Base-by-base conservation (phyloP, 2,797 vertebrate species). In the Myotis daubentonii region DNA sequence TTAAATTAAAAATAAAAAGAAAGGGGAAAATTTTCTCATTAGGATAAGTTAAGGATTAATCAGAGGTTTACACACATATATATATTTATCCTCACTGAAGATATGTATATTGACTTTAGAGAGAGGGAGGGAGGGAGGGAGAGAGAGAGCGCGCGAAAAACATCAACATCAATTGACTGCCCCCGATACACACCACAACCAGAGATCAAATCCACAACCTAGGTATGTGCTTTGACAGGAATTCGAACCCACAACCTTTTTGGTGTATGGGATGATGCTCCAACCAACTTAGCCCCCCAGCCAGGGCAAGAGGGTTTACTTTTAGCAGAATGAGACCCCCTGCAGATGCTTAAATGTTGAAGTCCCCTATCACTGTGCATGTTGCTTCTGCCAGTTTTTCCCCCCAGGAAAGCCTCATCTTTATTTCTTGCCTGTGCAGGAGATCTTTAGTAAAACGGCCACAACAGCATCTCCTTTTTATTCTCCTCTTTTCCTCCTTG, bases 1-100 rank as follows among this genome's bases (percentile, higher is more conserved):
- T 78, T 76, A 53, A 76, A 33, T 36, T 53, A 78, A 68, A 68
- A 10, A 68, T 62, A 53, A 78, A 79, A 57, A 41, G 25, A 51
- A 74, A 82, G 30, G 70, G 33, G 41, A 33, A 36, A 53, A 49
- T 25, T 82, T 96, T 93, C 55, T 91, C 66, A 83, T 5, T 51
- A n/a, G 82, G 30, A 19, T 23, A 60, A 49, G 16, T 87, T 49
- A 89, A 75, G 62, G 80, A 91, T 72, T 36, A 79, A 91, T 8
- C 49, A 68, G 55, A 38, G 60, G 60, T 62, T 16, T 62, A 15
- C 12, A 62, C 8, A 44, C 2, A 44, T 44, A 44, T 44, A 44
- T 44, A 44, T 44, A 60, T 60, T 13, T 60, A 60, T 60, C 57
- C 11, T 60, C 57, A 28, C 25, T 60, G 57, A 60, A 2, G 57